A percentile compares a stretch with the other conserved stretches of the same genome.
Conservation (phyloP, 2,113 vertebrate species). For the Cichladusa arquata region DNA sequence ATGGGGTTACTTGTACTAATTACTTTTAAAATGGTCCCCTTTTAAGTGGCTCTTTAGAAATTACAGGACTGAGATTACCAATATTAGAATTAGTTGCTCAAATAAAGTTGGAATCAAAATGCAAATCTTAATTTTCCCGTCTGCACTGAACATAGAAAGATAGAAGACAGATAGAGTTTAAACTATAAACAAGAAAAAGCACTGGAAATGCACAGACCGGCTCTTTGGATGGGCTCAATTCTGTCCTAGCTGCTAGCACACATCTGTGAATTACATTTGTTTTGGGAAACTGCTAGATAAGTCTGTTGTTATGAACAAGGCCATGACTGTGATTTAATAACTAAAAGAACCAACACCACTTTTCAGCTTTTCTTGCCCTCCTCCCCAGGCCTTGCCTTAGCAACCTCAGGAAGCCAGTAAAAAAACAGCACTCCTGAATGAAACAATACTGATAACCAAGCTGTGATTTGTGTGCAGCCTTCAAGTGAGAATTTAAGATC, state of each 20-base stretch:
- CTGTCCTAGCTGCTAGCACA: neutral
- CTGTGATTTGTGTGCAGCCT: neutral
- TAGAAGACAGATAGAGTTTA: neutral
- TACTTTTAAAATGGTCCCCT: neutral
- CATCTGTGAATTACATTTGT: neutral
- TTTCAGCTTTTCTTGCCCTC: neutral
- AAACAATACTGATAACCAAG: neutral
- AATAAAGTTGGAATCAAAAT: neutral
- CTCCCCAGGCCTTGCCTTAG: neutral
- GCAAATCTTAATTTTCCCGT: neutral
- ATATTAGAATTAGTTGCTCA: neutral
- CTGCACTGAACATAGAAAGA: neutral
- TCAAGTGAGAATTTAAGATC: neutral
- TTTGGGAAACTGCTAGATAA: neutral
- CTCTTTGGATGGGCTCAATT: neutral
- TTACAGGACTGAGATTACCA: neutral
- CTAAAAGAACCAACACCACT: neutral
- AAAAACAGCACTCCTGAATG: neutral
- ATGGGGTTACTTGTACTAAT: neutral
- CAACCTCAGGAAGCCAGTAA: neutral
- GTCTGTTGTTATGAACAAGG: neutral
- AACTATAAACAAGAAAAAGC: neutral
- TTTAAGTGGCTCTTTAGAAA: neutral
- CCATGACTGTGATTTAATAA: neutral
- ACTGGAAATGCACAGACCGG: neutral